Evolutionary conservation across 1,140 invertebrate genomes (phyloP).

Genomic region (Apocrypta bakeri): DNA sequence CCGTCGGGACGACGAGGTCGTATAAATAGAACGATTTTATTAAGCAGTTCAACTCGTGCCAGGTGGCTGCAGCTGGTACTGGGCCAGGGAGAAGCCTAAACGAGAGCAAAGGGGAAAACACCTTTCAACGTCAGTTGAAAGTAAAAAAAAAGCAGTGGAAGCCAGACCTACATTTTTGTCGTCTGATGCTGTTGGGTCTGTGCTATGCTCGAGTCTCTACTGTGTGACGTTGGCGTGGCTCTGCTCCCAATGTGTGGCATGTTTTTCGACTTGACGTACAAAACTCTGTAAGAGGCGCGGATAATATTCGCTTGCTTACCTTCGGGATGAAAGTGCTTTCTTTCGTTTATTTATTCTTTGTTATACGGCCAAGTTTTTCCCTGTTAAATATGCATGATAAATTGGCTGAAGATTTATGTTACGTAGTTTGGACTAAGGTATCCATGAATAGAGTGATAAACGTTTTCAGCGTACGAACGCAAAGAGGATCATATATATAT

Average conservation of each 20-base stretch:
- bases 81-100: background rate
- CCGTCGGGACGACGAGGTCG: too few relatives aligned
- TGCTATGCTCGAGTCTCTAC: background rate
- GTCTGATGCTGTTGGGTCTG: background rate
- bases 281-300: background rate
- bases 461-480: too few relatives aligned
- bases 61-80: conserved; percentile 31
- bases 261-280: background rate
- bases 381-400: too few relatives aligned
- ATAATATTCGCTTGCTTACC: background rate
- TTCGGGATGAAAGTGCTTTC: background rate
- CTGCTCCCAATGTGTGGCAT: background rate
- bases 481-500: too few relatives aligned
- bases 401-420: too few relatives aligned
- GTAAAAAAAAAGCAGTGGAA: background rate
- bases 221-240: background rate
- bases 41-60: conserved; percentile 27
- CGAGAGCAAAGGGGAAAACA: conserved; percentile 25
- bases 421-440: too few relatives aligned
- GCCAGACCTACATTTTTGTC: background rate
- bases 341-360: background rate
- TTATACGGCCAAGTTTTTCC: too few relatives aligned
- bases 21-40: conserved; percentile 29
- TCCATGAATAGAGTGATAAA: too few relatives aligned
- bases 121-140: conserved; percentile 2